Percentiles rank a stretch among this genome's conserved stretches.
Evolutionary conservation across 2,888 invertebrate species (phyloP).

Genomic region (Chloromyia formosa): DNA sequence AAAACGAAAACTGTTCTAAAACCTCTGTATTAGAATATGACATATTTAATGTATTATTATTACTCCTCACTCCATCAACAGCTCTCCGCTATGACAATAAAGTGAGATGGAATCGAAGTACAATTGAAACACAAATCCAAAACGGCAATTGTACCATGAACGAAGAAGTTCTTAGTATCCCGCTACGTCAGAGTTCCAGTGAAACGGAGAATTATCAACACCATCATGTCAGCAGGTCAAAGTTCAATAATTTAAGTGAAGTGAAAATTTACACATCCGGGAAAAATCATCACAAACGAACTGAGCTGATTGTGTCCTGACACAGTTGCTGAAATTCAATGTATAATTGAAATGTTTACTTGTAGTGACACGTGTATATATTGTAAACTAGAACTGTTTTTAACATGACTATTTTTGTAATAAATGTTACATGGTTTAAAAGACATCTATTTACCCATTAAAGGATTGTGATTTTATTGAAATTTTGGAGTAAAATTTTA

Average conservation of each 20-base stretch:
- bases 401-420: slow-evolving; percentile 36
- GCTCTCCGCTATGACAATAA: slow-evolving; percentile 37
- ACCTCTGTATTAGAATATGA: too few relatives aligned
- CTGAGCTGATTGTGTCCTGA: slow-evolving; percentile 34
- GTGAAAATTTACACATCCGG: slow-evolving; percentile 13
- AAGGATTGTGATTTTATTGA: neutral
- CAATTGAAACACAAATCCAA: slow-evolving; percentile 62
- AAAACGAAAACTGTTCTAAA: too few relatives aligned
- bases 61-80: neutral
- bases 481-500: too few relatives aligned
- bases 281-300: neutral
- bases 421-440: slow-evolving; percentile 22
- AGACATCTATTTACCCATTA: neutral
- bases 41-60: neutral
- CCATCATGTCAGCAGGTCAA: neutral
- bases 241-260: slow-evolving; percentile 25
- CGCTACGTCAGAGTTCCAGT: neutral
- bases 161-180: slow-evolving; percentile 12
- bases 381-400: slow-evolving; percentile 24
- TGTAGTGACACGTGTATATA: slow-evolving; percentile 14
- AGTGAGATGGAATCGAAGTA: slow-evolving; percentile 61
- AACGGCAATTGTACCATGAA: slow-evolving; percentile 13
- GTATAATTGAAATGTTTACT: neutral
- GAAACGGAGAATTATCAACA: neutral
- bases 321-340: slow-evolving; percentile 15